These are phyloP conservation scores for Sycobia sp. DNA, from an alignment of 1,140 invertebrate species.

Conservation along the genomic window DNA sequence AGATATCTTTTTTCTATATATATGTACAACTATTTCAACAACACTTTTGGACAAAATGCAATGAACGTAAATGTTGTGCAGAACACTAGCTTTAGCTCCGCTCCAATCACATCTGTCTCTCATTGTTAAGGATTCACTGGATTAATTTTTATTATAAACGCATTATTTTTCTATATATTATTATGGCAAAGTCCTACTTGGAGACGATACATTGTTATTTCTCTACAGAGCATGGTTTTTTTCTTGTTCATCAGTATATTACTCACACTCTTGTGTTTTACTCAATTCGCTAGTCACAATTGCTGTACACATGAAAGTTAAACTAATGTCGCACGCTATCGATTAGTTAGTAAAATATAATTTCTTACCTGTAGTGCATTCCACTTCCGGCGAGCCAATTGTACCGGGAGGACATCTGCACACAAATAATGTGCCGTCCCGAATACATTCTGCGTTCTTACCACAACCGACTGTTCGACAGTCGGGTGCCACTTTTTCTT, in stretches of 20 bases:
- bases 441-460: constrained; percentile 79
- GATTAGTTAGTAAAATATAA: constrained; percentile 46
- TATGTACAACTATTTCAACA: constrained; percentile 14
- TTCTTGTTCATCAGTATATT: constrained; percentile 18
- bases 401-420: constrained; percentile 81
- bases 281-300: constrained; percentile 55
- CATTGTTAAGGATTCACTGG: constrained; percentile 56
- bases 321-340: constrained; percentile 36
- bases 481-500: constrained; percentile 65
- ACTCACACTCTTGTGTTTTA: constrained; percentile 12
- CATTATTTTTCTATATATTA: constrained; percentile 22
- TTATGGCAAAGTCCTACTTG: constrained; percentile 47
- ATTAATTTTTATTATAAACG: constrained; percentile 49
- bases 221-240: constrained; percentile 45
- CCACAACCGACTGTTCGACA: constrained; percentile 84
- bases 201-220: constrained; percentile 53
- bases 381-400: constrained; percentile 73
- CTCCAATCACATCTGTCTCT: constrained; percentile 63
- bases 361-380: constrained; percentile 78
- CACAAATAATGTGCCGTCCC: constrained; percentile 77
- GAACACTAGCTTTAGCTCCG: constrained; percentile 44
- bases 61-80: constrained; percentile 34
- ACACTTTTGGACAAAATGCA: constrained; percentile 14
- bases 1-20: constrained; percentile 13
- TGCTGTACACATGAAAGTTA: constrained; percentile 57